Evolutionary conservation across 2,113 vertebrate species (phyloP), one percentile per base, ranked within the genome.

Genomic region (Oreochromis tanganicae): DNA sequence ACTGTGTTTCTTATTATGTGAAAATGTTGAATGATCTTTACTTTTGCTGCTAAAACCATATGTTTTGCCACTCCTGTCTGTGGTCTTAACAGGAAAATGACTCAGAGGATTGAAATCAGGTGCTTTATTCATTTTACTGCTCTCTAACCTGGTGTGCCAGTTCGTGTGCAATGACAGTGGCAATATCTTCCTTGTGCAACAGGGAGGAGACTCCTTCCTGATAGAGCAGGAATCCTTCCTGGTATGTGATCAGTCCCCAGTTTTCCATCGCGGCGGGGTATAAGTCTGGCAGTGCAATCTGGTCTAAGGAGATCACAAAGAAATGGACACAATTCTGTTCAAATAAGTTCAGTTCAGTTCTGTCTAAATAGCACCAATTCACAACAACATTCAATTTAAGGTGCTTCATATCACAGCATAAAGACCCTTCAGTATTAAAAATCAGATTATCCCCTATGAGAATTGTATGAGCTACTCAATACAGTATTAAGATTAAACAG

Each of bases 231-330:
- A 1, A 13, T 7, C 84, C 82, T 68, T 97, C 95, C 17, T 93
- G 84, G 81, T 97, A 97, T 1, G 94, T 96, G 55, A 96, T 55
- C 3, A 97, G 83, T 16, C 97, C 97, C 96, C 95, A 97, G 93
- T 96, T 97, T 84, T 97, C 96, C 97, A 96, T 96, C 2, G 73
- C 96, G 36, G 2, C 3, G 1, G 91, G 16, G 27, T 2, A 2
- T 21, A 96, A 87, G 84, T 97, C 96, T 21, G 96, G 96, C 63
- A 97, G 38, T 2, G 96, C 96, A 48, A 97, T 86, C 71, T 97
- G 96, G 84, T 96, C 97, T 97, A 80, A 3, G 75, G 50, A 43
- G 75, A 43, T 78, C 32, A 90, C 11, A 91, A 0, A 56, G 9
- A 68, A 9, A n/a, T 80, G 12, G 29, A 29, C 68, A 29, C 41